These are phyloP conservation scores for Caenorhabditis wallacei DNA, from an alignment of 2,888 invertebrate species.

Conservation along the genomic window DNA sequence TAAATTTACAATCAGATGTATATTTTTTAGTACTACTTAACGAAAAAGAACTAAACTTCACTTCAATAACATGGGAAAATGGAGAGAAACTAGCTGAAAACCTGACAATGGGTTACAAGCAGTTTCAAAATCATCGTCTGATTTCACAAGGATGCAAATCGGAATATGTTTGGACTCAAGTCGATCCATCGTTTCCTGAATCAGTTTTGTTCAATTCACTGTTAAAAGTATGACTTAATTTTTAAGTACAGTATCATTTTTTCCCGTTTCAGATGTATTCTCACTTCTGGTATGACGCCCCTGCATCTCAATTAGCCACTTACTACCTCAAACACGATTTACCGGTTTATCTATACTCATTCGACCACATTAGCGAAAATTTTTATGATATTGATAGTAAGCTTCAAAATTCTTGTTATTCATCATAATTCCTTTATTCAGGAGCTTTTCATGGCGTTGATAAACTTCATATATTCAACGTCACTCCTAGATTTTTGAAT, in stretches of 20 bases:
- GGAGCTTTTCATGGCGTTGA: slow-evolving; percentile 83
- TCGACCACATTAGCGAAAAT: slow-evolving; percentile 83
- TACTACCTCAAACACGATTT: slow-evolving; percentile 77
- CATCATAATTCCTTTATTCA: slow-evolving; percentile 39
- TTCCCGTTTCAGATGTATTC: slow-evolving; percentile 81
- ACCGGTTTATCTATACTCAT: slow-evolving; percentile 83
- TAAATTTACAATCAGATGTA: neutral
- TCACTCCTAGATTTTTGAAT: slow-evolving; percentile 79
- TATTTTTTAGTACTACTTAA: slow-evolving; percentile 79
- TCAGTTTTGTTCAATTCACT: slow-evolving; percentile 79
- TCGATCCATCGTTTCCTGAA: slow-evolving; percentile 76
- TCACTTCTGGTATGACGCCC: slow-evolving; percentile 83
- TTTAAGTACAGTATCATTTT: neutral
- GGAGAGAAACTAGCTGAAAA: slow-evolving; percentile 80
- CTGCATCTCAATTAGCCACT: slow-evolving; percentile 80
- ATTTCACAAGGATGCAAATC: slow-evolving; percentile 82
- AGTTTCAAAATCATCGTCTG: slow-evolving; percentile 81
- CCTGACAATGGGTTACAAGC: slow-evolving; percentile 78
- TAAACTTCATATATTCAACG: slow-evolving; percentile 83
- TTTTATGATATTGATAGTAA: slow-evolving; percentile 82
- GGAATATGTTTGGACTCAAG: slow-evolving; percentile 82
- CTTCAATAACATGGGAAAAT: slow-evolving; percentile 67
- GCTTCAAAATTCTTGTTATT: slow-evolving; percentile 11
- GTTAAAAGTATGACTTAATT: slow-evolving; percentile 72
- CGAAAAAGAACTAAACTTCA: slow-evolving; percentile 81